Evolutionary conservation across 1,140 invertebrate species (phyloP).

Genomic region (Lepidurus arcticus): DNA sequence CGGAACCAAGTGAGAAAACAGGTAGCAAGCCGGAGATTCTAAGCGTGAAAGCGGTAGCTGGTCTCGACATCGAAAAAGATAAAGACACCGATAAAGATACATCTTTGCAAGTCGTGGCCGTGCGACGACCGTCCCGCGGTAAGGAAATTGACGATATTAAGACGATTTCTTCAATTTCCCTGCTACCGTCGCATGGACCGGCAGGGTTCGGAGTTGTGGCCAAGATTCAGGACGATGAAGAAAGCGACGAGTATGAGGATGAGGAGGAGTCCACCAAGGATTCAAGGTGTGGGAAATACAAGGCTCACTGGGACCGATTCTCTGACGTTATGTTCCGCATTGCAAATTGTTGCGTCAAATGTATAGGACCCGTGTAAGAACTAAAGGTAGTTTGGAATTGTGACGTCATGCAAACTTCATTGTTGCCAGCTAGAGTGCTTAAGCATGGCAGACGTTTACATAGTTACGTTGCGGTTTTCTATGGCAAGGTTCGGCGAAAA

Average conservation of each 20-base stretch:
- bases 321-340: neutral
- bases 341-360: slow-evolving; percentile 28
- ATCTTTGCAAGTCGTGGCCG: neutral
- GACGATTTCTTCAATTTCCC: neutral
- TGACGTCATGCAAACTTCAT: neutral
- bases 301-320: slow-evolving; percentile 28
- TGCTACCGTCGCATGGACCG: neutral
- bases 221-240: neutral
- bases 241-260: slow-evolving; percentile 5
- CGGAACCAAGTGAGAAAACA: neutral
- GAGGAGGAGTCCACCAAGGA: neutral
- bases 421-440: neutral
- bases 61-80: neutral
- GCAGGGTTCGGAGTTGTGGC: neutral
- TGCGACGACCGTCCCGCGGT: neutral
- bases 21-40: neutral
- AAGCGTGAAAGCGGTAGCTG: neutral
- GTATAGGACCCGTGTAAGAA: slow-evolving; percentile 27
- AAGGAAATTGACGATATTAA: neutral
- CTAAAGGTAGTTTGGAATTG: neutral
- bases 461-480: neutral
- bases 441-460: neutral
- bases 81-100: neutral
- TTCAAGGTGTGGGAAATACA: neutral
- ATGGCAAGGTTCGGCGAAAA: neutral